phyloP scores from a whole-genome alignment of 2,797 vertebrate species.

The Danionella dracula region DNA sequence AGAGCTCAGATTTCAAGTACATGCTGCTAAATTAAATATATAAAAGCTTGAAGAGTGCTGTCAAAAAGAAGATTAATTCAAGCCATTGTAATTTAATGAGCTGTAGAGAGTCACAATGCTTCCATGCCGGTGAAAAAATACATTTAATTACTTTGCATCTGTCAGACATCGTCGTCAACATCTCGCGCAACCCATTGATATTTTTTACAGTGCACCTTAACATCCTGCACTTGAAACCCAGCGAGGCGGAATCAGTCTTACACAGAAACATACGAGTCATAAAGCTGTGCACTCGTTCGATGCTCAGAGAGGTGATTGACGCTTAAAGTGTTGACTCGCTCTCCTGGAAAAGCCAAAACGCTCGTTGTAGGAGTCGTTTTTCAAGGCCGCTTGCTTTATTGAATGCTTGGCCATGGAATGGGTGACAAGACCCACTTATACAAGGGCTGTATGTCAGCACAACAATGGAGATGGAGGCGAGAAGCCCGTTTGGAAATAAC shows the following conservation, averaged over 20 bases:
- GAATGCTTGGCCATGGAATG: constrained; percentile 3
- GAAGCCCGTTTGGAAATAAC: not conserved
- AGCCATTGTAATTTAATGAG: constrained; percentile 66
- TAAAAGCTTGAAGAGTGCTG: constrained; percentile 51
- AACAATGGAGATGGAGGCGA: constrained; percentile 11
- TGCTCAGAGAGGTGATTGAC: constrained; percentile 3
- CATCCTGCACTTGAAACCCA: constrained; percentile 34
- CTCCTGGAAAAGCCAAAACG: not conserved
- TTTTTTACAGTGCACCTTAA: not conserved
- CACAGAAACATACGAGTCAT: constrained; percentile 2
- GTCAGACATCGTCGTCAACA: constrained; percentile 5
- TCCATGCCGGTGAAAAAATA: constrained; percentile 56
- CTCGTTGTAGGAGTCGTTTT: not conserved
- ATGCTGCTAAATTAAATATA: constrained; percentile 8
- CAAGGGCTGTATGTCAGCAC: constrained; percentile 1
- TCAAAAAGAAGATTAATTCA: constrained; percentile 63
- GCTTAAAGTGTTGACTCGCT: not conserved
- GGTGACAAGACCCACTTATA: constrained; percentile 6
- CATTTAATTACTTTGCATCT: constrained; percentile 59
- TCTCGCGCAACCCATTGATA: too few relatives aligned
- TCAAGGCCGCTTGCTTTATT: constrained; percentile 20
- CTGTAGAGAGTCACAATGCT: constrained; percentile 58
- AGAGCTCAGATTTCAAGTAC: constrained; percentile 9
- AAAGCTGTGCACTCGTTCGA: constrained; percentile 2
- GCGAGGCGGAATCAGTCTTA: not conserved